phyloP scores from a whole-genome alignment of 2,888 invertebrate genomes.

The Acanthosoma haemorrhoidale region DNA sequence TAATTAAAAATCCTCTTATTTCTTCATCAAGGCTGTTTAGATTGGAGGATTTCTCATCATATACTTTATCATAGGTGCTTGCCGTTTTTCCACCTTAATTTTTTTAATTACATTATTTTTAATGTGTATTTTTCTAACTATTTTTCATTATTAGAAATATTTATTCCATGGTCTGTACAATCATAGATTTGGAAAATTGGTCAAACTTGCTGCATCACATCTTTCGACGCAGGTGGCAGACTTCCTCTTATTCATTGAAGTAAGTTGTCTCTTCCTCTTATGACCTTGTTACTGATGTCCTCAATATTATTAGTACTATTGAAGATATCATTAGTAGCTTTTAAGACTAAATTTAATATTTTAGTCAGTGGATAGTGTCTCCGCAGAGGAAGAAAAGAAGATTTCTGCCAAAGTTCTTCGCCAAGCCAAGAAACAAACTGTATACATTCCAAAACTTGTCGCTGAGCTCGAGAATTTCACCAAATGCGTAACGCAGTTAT shows the following conservation, averaged over 20 bases:
- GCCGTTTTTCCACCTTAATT: too few relatives aligned
- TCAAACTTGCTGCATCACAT: conserved; percentile 42
- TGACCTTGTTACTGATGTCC: too few relatives aligned
- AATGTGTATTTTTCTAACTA: too few relatives aligned
- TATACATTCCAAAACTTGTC: conserved; percentile 59
- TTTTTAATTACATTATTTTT: too few relatives aligned
- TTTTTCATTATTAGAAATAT: too few relatives aligned
- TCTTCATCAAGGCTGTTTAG: too few relatives aligned
- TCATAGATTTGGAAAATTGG: conserved; percentile 42
- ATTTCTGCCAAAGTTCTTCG: conserved; percentile 45
- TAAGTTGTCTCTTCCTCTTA: too few relatives aligned
- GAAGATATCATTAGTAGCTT: neutral
- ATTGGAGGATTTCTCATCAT: too few relatives aligned
- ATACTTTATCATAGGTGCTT: too few relatives aligned
- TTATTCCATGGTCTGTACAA: neutral
- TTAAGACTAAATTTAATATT: neutral
- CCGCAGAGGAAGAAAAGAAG: conserved; percentile 43
- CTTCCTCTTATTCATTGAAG: conserved; percentile 43
- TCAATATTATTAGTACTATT: neutral
- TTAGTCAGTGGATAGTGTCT: conserved; percentile 41
- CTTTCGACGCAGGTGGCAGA: conserved; percentile 42
- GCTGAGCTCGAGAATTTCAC: conserved; percentile 59
- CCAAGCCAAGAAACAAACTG: conserved; percentile 49
- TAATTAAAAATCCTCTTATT: too few relatives aligned
- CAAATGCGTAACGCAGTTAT: conserved; percentile 41